Percentiles rank a stretch among this genome's conserved stretches.
Conservation (phyloP, 2,888 invertebrate genomes). For the Aethes cnicana region DNA sequence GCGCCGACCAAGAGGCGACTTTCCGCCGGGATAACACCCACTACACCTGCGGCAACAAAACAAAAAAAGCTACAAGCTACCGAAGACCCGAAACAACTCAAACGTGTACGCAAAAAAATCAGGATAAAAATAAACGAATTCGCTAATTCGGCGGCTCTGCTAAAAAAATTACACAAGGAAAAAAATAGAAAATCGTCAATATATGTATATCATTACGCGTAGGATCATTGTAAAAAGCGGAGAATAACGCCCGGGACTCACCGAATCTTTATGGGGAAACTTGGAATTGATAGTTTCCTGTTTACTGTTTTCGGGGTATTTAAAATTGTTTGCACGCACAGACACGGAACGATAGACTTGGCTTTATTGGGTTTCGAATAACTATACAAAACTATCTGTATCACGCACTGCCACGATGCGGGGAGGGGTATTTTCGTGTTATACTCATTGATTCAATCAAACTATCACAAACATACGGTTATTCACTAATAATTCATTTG, state of each 20-base stretch:
- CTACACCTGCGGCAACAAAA: conserved; percentile 84
- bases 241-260: conserved; percentile 59
- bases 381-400: conserved; percentile 55
- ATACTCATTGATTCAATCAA: conserved; percentile 63
- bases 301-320: conserved; percentile 68
- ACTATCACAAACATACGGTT: conserved; percentile 65
- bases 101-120: conserved; percentile 59
- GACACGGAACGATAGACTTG: conserved; percentile 59
- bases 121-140: conserved; percentile 44
- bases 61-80: conserved; percentile 75
- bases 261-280: conserved; percentile 73
- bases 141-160: conserved; percentile 28
- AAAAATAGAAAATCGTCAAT: conserved; percentile 55
- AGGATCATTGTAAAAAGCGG: conserved; percentile 52
- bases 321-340: conserved; percentile 71
- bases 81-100: conserved; percentile 56
- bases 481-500: conserved; percentile 71
- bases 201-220: conserved; percentile 51
- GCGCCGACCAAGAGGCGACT: conserved; percentile 84
- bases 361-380: conserved; percentile 59
- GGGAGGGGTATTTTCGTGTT: conserved; percentile 59
- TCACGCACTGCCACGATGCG: conserved; percentile 71
- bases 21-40: conserved; percentile 85
- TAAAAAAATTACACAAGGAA: conserved; percentile 55
- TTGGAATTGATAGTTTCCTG: conserved; percentile 74